Evolutionary conservation across 2,113 vertebrate species (phyloP).

Genomic region (Pseudopodoces humilis): DNA sequence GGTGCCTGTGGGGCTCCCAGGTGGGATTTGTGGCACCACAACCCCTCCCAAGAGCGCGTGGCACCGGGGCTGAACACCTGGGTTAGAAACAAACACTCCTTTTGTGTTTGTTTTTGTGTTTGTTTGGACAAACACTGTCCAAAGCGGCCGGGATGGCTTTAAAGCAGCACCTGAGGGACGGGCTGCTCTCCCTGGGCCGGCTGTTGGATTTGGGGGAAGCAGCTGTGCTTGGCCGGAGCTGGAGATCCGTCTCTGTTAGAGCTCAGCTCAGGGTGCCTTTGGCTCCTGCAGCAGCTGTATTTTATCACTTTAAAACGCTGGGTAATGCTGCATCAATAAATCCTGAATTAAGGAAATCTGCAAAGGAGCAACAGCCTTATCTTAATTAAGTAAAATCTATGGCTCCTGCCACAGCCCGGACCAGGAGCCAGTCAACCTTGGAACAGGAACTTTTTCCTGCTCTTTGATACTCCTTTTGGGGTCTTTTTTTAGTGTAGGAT

Average conservation of each 20-base stretch:
- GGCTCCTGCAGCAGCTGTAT: slow-evolving; percentile 11
- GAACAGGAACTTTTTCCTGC: neutral
- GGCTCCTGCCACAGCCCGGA: slow-evolving; percentile 36
- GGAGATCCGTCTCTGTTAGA: slow-evolving; percentile 52
- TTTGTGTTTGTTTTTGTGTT: too few relatives aligned
- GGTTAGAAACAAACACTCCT: fast-evolving
- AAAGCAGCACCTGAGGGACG: neutral
- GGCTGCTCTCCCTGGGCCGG: neutral
- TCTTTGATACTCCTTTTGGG: neutral
- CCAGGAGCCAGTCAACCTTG: slow-evolving; percentile 7
- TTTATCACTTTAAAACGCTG: slow-evolving; percentile 49
- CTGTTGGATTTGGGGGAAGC: neutral
- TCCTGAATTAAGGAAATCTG: slow-evolving; percentile 56
- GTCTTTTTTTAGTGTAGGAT: neutral
- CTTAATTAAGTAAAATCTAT: slow-evolving; percentile 70
- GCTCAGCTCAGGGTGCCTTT: slow-evolving; percentile 43
- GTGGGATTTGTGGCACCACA: neutral
- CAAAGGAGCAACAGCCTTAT: slow-evolving; percentile 59
- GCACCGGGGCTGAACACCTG: fast-evolving
- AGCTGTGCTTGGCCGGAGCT: neutral
- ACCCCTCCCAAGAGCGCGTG: fast-evolving
- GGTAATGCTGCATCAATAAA: slow-evolving; percentile 43
- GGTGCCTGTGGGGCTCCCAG: neutral
- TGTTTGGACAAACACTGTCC: too few relatives aligned
- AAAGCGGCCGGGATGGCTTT: neutral